Percentiles rank a stretch among this genome's conserved stretches.
Conservation (phyloP, 2,113 vertebrate species). For the Daphoenositta chrysoptera region DNA sequence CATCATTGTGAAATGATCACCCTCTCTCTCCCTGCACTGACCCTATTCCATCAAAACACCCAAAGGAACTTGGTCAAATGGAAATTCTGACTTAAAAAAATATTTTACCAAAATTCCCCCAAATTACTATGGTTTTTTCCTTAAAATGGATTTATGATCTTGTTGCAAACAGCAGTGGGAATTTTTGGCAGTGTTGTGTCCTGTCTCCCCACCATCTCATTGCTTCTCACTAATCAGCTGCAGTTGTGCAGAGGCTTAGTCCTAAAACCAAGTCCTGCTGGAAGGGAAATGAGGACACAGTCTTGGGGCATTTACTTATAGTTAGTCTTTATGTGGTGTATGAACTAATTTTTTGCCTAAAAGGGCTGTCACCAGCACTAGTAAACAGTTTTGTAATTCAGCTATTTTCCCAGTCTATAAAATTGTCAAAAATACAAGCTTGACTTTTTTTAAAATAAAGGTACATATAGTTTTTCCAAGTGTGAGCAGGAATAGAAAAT, state of each 20-base stretch:
- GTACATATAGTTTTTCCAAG: neutral
- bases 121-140: neutral
- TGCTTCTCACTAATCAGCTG: neutral
- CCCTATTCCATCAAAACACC: neutral
- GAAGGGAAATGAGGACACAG: neutral
- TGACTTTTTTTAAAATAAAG: neutral
- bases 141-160: neutral
- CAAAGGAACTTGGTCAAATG: neutral
- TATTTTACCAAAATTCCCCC: neutral
- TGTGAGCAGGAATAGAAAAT: neutral
- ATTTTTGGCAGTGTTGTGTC: neutral
- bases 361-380: neutral
- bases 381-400: neutral
- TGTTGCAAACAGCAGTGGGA: neutral
- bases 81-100: neutral
- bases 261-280: neutral
- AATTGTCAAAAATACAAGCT: neutral
- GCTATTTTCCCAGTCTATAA: neutral
- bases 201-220: neutral
- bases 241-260: neutral
- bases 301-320: neutral
- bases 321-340: neutral
- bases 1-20: neutral
- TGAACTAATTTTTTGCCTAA: neutral
- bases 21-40: neutral